A percentile compares a stretch with the other conserved stretches of the same genome.
phyloP scores from a whole-genome alignment of 2,113 vertebrate genomes.

The Gopherus evgoodei region DNA sequence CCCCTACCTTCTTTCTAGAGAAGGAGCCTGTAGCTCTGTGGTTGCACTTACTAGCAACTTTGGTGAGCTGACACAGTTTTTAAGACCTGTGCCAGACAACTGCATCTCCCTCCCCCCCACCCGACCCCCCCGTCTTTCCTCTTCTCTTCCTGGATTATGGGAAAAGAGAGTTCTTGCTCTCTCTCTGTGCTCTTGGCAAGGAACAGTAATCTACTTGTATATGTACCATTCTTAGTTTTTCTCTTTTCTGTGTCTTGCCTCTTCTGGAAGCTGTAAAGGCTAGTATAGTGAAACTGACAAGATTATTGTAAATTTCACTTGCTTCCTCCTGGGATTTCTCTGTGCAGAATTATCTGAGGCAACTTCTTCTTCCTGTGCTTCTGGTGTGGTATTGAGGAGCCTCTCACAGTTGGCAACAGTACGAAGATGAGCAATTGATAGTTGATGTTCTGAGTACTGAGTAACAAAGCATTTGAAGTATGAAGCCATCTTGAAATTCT shows the following conservation, averaged over 20 bases:
- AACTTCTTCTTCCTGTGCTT: background rate
- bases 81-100: background rate
- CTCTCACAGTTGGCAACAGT: background rate
- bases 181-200: background rate
- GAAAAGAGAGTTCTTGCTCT: background rate
- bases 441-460: background rate
- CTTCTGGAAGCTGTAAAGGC: background rate
- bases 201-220: background rate
- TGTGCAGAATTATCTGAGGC: background rate
- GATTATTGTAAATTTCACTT: background rate
- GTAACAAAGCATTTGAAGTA: conserved; percentile 17
- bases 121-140: background rate
- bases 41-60: background rate
- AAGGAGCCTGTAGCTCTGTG: background rate
- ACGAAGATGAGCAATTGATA: background rate
- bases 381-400: background rate
- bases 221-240: background rate
- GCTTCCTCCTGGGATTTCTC: background rate
- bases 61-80: background rate
- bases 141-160: background rate
- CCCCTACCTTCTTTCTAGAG: background rate
- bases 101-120: background rate
- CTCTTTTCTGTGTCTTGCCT: background rate
- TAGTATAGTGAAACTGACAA: background rate
- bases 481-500: conserved; percentile 4